These are phyloP conservation scores for Tragelaphus scriptus DNA, from an alignment of 2,113 vertebrate species.

Conservation along the genomic window DNA sequence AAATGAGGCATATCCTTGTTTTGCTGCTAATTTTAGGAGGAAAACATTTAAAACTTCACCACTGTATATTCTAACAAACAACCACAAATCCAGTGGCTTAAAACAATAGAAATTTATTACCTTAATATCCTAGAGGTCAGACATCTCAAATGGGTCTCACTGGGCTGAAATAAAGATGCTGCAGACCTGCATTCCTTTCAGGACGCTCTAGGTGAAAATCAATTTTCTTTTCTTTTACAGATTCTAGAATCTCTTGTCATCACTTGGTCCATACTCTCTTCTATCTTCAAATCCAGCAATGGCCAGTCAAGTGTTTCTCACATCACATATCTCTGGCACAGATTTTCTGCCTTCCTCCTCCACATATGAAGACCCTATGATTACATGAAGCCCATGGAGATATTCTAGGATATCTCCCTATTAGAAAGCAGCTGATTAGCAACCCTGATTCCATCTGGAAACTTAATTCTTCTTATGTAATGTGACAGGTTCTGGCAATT, in stretches of 20 bases:
- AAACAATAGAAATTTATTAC: not conserved
- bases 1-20: no score
- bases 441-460: not conserved
- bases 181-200: not conserved
- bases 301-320: not conserved
- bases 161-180: not conserved
- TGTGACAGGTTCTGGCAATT: no score
- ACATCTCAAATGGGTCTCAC: not conserved
- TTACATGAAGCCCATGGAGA: not conserved
- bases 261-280: not conserved
- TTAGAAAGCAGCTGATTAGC: not conserved
- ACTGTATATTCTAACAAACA: not conserved
- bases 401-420: not conserved
- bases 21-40: no score
- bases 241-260: not conserved
- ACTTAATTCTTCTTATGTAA: not conserved
- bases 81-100: not conserved
- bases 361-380: not conserved
- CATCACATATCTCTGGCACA: not conserved
- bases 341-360: not conserved
- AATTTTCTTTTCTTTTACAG: not conserved
- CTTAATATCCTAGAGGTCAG: not conserved
- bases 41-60: no score
- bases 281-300: not conserved
- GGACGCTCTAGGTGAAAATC: not conserved